Conservation (phyloP, 1,140 invertebrate genomes). For the Aplysia californica region DNA sequence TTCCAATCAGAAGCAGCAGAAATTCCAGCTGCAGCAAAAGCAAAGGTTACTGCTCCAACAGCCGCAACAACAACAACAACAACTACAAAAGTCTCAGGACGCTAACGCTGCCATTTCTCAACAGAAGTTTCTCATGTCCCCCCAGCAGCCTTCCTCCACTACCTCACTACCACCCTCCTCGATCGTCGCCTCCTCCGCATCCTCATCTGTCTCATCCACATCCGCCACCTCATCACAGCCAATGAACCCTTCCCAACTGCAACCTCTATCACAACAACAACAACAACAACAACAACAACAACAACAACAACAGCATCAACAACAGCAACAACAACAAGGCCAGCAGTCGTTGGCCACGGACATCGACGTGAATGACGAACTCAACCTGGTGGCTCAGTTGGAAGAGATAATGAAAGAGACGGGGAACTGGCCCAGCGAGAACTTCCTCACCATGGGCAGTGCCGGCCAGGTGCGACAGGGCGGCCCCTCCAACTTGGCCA, state of each 20-base stretch:
- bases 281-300: conserved; percentile 8
- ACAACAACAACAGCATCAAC: conserved; percentile 15
- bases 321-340: conserved; percentile 24
- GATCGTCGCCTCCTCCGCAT: background rate
- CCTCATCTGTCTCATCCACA: background rate
- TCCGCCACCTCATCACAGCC: background rate
- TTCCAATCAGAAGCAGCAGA: conserved; percentile 6
- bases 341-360: background rate
- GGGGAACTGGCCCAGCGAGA: conserved; percentile 15
- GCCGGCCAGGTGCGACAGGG: background rate
- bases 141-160: conserved; percentile 14
- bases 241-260: background rate
- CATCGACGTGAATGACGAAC: conserved; percentile 25
- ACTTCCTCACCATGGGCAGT: conserved; percentile 17
- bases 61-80: conserved; percentile 13
- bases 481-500: conserved; percentile 31
- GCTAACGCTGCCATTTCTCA: too few species aligned
- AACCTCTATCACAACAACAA: background rate
- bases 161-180: background rate
- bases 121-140: conserved; percentile 19
- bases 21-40: conserved; percentile 6
- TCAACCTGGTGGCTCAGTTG: conserved; percentile 27
- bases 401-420: conserved; percentile 27
- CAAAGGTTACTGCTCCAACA: conserved; percentile 6
- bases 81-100: conserved; percentile 2